Percentiles rank a stretch among this genome's conserved stretches.
phyloP scores from a whole-genome alignment of 1,140 invertebrate species.

The Heterodera schachtii region DNA sequence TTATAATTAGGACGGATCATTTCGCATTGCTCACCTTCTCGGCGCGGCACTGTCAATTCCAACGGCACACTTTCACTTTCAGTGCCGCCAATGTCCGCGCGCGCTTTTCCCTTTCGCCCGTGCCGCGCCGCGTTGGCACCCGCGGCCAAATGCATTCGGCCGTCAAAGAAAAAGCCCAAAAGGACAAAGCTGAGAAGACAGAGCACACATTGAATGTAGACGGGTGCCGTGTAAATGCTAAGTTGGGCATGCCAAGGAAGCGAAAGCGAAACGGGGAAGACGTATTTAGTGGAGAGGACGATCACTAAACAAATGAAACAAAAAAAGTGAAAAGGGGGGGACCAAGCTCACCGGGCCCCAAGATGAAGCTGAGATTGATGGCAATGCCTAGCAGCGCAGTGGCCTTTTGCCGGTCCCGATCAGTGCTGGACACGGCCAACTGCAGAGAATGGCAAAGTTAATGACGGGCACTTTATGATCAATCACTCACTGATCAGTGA shows the following conservation, averaged over 20 bases:
- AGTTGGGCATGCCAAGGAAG: conserved; percentile 21
- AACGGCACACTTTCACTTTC: conserved; percentile 13
- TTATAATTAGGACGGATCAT: too few species aligned
- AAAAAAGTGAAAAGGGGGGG: background rate
- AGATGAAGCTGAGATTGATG: conserved; percentile 48
- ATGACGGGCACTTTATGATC: too few species aligned
- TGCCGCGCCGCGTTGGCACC: background rate
- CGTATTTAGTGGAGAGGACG: background rate
- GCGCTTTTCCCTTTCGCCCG: background rate
- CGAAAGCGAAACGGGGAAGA: background rate
- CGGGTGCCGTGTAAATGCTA: conserved; percentile 17
- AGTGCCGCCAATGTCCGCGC: background rate
- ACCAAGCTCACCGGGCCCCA: conserved; percentile 41
- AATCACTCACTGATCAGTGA: too few species aligned
- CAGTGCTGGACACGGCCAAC: conserved; percentile 11
- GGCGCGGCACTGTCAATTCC: background rate
- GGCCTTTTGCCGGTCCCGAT: conserved; percentile 23
- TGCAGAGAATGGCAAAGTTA: too few species aligned
- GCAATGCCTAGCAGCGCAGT: conserved; percentile 35
- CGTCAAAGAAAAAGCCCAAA: conserved; percentile 9
- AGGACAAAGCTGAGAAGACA: conserved; percentile 5
- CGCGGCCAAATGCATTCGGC: background rate
- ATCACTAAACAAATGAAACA: background rate
- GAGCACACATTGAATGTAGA: background rate
- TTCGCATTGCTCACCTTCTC: background rate